These are phyloP conservation scores for Planococcus citri DNA, from an alignment of 1,140 invertebrate genomes.

Conservation along the genomic window DNA sequence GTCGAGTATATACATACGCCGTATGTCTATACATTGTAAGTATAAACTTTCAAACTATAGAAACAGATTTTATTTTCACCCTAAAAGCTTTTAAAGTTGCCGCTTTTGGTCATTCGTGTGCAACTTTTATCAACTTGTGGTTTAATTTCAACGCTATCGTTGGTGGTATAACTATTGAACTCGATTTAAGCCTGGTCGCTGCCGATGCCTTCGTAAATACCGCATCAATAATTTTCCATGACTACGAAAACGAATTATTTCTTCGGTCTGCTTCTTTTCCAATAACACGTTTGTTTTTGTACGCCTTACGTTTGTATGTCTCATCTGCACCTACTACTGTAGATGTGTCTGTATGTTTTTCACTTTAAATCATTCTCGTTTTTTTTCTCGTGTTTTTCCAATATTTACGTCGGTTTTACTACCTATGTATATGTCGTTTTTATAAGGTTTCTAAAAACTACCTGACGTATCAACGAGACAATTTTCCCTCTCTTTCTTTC, in stretches of 20 bases:
- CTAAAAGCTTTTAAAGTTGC: conserved; percentile 7
- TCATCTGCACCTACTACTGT: no score
- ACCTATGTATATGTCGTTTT: no score
- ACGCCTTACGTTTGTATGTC: no score
- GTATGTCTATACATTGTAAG: no score
- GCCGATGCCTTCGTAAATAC: not conserved
- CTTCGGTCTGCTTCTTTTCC: not conserved
- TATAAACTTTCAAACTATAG: not conserved
- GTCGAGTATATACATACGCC: not conserved
- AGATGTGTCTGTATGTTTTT: no score
- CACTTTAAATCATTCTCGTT: no score
- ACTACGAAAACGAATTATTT: not conserved
- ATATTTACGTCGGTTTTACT: no score
- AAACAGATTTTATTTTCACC: not conserved
- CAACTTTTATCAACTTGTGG: conserved; percentile 2
- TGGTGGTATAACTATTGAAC: conserved; percentile 1
- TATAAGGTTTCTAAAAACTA: no score
- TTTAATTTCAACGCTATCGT: not conserved
- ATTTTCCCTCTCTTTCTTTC: no score
- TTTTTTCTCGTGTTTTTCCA: no score
- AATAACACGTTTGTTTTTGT: not conserved
- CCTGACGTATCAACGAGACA: no score
- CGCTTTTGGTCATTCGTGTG: not conserved
- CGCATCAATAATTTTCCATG: conserved; percentile 5
- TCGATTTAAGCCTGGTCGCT: not conserved